Conservation (phyloP, 2,797 vertebrate species). For the Craterocephalus amniculus region DNA sequence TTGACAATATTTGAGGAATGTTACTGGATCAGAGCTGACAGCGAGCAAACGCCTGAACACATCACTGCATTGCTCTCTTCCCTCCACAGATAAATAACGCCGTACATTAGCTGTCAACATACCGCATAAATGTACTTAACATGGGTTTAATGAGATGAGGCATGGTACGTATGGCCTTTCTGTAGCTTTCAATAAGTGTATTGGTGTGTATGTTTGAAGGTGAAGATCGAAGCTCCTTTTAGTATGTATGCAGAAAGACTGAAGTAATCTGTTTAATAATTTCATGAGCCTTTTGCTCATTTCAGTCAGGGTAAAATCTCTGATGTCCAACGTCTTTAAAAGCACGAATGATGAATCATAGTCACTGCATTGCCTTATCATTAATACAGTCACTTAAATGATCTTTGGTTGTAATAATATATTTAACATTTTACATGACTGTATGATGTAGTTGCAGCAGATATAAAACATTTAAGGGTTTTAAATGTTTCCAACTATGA, state of each 20-base stretch:
- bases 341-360: slow-evolving; percentile 27
- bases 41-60: not conserved
- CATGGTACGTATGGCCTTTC: slow-evolving; percentile 11
- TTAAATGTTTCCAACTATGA: not conserved
- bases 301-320: slow-evolving; percentile 3
- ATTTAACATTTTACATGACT: slow-evolving; percentile 13
- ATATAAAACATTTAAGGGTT: slow-evolving; percentile 6
- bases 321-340: slow-evolving; percentile 18
- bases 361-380: slow-evolving; percentile 69
- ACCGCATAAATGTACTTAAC: slow-evolving; percentile 1
- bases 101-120: slow-evolving; percentile 8
- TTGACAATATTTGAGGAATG: not conserved
- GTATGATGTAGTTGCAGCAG: slow-evolving; percentile 11
- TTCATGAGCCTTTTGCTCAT: slow-evolving; percentile 15
- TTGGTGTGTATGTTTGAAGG: slow-evolving; percentile 26
- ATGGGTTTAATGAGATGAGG: slow-evolving; percentile 14
- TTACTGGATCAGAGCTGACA: slow-evolving; percentile 1
- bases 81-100: slow-evolving; percentile 5
- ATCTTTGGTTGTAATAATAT: not conserved
- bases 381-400: slow-evolving; percentile 22
- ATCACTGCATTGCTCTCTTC: slow-evolving; percentile 1
- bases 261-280: slow-evolving; percentile 19
- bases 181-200: slow-evolving; percentile 15
- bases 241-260: slow-evolving; percentile 10
- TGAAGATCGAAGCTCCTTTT: slow-evolving; percentile 14